Conservation (phyloP, 2,113 vertebrate genomes). For the Chitala chitala region DNA sequence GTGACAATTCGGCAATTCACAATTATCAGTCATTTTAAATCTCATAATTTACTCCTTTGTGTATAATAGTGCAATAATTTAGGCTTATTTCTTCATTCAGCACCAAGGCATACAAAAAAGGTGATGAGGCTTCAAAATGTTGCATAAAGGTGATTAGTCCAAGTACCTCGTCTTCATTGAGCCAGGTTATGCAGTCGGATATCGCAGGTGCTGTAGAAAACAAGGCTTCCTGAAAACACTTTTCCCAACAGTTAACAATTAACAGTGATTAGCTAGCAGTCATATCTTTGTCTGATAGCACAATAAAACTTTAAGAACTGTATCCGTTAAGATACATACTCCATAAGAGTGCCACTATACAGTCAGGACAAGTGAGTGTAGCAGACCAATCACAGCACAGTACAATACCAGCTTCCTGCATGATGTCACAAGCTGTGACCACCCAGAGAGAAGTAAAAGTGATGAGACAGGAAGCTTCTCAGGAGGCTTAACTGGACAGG, state of each 20-base stretch:
- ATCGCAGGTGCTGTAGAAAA: no score
- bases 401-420: background rate
- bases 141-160: no score
- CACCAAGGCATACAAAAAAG: background rate
- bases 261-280: no score
- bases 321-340: no score
- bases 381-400: background rate
- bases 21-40: background rate
- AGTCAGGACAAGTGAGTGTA: background rate
- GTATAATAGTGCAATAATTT: background rate
- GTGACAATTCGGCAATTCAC: conserved; percentile 1
- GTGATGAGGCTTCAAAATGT: background rate
- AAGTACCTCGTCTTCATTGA: no score
- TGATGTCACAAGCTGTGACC: background rate
- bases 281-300: no score
- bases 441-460: background rate
- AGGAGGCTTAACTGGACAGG: background rate
- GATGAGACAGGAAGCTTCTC: background rate
- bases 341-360: no score
- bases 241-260: no score
- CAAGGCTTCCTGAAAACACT: no score
- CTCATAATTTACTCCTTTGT: background rate
- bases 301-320: no score
- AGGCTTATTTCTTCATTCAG: background rate
- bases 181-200: no score